Evolutionary conservation across 1,140 invertebrate genomes (phyloP).

Genomic region (Drosophila novamexicana): DNA sequence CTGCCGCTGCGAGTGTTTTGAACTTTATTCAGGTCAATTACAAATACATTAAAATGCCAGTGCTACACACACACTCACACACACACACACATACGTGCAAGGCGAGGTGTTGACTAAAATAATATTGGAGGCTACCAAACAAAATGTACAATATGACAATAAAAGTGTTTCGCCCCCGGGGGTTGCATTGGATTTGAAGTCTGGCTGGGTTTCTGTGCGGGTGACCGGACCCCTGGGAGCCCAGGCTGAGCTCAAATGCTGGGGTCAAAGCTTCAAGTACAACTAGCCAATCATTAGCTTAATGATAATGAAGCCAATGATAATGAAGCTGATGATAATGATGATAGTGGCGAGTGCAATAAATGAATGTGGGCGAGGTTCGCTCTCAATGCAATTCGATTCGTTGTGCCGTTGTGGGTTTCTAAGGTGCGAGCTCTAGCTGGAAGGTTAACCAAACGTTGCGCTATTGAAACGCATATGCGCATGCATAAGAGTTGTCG

Average conservation of each 20-base stretch:
- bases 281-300: constrained; percentile 51
- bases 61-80: constrained; percentile 56
- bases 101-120: constrained; percentile 75
- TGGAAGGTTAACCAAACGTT: constrained; percentile 19
- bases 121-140: constrained; percentile 78
- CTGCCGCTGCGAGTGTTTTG: constrained; percentile 74
- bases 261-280: constrained; percentile 73
- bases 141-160: constrained; percentile 55
- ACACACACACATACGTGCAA: constrained; percentile 26
- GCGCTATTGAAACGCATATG: constrained; percentile 7
- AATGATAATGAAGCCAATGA: not conserved
- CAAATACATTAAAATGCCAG: constrained; percentile 84
- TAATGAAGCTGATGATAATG: constrained; percentile 11
- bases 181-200: constrained; percentile 30
- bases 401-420: not conserved
- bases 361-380: constrained; percentile 30
- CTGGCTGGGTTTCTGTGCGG: constrained; percentile 16
- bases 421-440: constrained; percentile 10
- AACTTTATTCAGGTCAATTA: constrained; percentile 84
- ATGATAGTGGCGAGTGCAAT: constrained; percentile 16
- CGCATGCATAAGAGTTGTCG: constrained; percentile 7
- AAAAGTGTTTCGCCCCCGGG: constrained; percentile 23
- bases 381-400: constrained; percentile 16
- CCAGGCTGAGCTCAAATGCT: constrained; percentile 16
- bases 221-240: not conserved